Evolutionary conservation across 2,888 invertebrate species (phyloP).

Genomic region (Polyploca ridens): DNA sequence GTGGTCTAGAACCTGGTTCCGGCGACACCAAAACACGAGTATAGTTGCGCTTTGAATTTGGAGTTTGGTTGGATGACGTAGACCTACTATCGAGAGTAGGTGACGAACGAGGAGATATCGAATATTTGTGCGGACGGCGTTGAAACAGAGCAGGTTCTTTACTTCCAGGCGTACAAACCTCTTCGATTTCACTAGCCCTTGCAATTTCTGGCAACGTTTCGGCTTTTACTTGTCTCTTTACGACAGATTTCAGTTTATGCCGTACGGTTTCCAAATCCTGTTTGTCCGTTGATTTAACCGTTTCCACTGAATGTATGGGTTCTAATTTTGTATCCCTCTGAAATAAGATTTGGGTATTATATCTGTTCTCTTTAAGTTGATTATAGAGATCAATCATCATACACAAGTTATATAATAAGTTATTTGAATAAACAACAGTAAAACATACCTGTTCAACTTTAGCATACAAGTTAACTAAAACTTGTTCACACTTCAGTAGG

Average conservation of each 20-base stretch:
- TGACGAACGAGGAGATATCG: constrained; percentile 35
- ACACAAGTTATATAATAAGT: constrained; percentile 4
- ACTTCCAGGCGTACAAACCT: constrained; percentile 62
- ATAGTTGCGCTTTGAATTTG: constrained; percentile 54
- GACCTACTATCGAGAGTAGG: constrained; percentile 24
- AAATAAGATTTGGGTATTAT: constrained; percentile 33
- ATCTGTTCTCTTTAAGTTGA: no score
- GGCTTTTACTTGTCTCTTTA: constrained; percentile 44
- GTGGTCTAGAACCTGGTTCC: constrained; percentile 45
- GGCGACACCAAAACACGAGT: constrained; percentile 76
- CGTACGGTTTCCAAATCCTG: constrained; percentile 60
- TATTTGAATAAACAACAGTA: constrained; percentile 10
- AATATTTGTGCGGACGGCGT: constrained; percentile 62
- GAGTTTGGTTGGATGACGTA: constrained; percentile 26
- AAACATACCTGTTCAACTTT: constrained; percentile 86
- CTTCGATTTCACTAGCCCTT: constrained; percentile 62
- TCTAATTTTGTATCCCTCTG: constrained; percentile 60
- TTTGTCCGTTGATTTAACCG: constrained; percentile 35
- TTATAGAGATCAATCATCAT: no score
- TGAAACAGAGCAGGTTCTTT: constrained; percentile 77
- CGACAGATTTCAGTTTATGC: constrained; percentile 65
- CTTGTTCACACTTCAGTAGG: constrained; percentile 87
- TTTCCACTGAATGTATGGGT: constrained; percentile 30
- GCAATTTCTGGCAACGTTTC: constrained; percentile 73
- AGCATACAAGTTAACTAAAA: constrained; percentile 86